Evolutionary conservation across 2,888 invertebrate genomes (phyloP), one percentile per base, ranked within the genome.

Genomic region (Drosophila mettleri): DNA sequence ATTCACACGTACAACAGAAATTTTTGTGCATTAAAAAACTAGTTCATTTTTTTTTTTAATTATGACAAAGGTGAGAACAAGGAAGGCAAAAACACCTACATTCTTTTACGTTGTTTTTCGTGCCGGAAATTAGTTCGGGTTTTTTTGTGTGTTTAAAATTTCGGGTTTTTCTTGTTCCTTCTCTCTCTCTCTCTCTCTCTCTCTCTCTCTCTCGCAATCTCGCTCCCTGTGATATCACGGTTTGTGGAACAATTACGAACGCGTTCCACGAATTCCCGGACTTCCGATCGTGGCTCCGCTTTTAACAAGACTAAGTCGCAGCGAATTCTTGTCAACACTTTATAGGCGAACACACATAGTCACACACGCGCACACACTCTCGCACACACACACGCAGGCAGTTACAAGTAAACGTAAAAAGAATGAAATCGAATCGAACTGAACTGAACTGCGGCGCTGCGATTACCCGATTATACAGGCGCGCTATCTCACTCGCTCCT

Each of bases 251-350:
- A 62, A 24, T 31, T 16, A 20, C 16, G 27, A 24, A 36, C 68
- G 59, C 51, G 66, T 77, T 77, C 63, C 66, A 68, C 62, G 51
- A 20, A 58, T 39, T 74, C 38, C 62, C 55, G 59, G 53, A 67
- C 49, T 74, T 34, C 62, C 80, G 77, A 76, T 61, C 80, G 76
- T 58, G 49, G 59, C 71, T 61, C 61, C 72, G 77, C 43, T 71
- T 82, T 71, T 62, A 79, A 58, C 55, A 74, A 82, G 82, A 85
- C 85, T 85, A 85, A 85, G 67, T 66, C 80, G 79, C 59, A 73
- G 73, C 77, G 74, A 81, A 74, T 73, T 85, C 87, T 73, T 73
- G 59, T 55, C 69, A 62, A 45, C 64, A 68, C 69, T 87, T 87
- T 87, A 87, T 87, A 89, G 67, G 66, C 77, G 60, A 76, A 39